Evolutionary conservation across 2,797 vertebrate species (phyloP), one percentile per base, ranked within the genome.

Genomic region (Catamblyrhynchus diadema): DNA sequence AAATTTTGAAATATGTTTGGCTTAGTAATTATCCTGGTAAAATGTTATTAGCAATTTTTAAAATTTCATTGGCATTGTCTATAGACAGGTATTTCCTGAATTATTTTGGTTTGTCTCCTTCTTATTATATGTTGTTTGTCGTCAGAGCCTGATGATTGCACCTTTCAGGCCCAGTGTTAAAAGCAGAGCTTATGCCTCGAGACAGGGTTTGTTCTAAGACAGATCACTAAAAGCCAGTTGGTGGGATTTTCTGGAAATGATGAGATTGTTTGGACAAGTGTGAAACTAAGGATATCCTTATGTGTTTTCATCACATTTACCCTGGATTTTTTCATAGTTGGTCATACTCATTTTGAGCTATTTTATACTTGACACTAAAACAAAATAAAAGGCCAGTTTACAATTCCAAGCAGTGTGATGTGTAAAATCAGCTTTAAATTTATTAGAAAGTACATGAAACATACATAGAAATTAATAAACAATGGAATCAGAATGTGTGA

Each of bases 111-210:
- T 66, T 59, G 12, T 24, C 37, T 75, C 22, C 37, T n/a, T 44
- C 24, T 51, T 44, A 22, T 4, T 57, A 5, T 3, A 25, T 44
- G 10, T 51, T 1, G 0, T 23, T 61, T 48, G 12, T 37, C 23
- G 48, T 41, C 15, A 28, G 42, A 27, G 4, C 12, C 20, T 45
- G 18, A 57, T 37, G 14, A n/a, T 35, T 50, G 16, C 9, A 3
- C 27, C 35, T 88, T 73, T 66, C 35, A 74, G 32, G 14, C 11
- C 66, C 32, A 44, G 24, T 53, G 14, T n/a, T 61, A 57, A 74
- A 78, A 91, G 6, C 32, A 56, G 23, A 81, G 2, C 10, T 37
- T 61, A 32, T 24, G 2, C 14, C 33, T 80, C 47, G 27, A 60
- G 27, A 23, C 10, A 33, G 42, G 7, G 3, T 41, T 84, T 24